phyloP scores from a whole-genome alignment of 1,140 invertebrate species.

The Philopotamus ludificatus region DNA sequence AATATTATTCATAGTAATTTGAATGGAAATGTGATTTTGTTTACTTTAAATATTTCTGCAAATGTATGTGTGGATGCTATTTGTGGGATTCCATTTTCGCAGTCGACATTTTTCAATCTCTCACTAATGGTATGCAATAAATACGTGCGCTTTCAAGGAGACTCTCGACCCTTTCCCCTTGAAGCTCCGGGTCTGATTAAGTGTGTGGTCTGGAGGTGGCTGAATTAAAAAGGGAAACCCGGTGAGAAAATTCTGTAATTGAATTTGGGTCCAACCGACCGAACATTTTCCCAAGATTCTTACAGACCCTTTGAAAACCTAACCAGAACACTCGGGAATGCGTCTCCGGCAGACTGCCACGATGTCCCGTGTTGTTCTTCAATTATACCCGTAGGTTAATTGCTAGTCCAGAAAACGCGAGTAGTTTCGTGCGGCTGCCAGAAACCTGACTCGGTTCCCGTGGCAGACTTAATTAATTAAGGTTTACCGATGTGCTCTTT shows the following conservation, averaged over 20 bases:
- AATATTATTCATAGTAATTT: no score
- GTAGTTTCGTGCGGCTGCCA: no score
- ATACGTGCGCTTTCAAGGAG: constrained; percentile 6
- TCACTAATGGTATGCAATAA: constrained; percentile 7
- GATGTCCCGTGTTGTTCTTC: constrained; percentile 2
- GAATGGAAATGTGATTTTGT: no score
- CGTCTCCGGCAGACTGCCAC: neutral
- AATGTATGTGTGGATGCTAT: neutral
- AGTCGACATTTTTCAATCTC: no score
- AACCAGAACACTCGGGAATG: neutral
- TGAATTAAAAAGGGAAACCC: constrained; percentile 22
- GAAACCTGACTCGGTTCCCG: neutral
- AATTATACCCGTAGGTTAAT: neutral
- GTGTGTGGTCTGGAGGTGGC: constrained; percentile 8
- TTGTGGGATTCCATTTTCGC: neutral
- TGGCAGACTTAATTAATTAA: neutral
- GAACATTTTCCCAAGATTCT: neutral
- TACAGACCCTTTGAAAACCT: neutral
- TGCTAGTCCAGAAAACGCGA: neutral
- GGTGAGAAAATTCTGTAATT: constrained; percentile 26
- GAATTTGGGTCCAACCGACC: constrained; percentile 26
- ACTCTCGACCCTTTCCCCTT: constrained; percentile 7
- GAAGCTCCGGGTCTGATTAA: constrained; percentile 19
- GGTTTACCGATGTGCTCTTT: neutral
- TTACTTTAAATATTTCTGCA: no score